Evolutionary conservation across 2,888 invertebrate genomes (phyloP), one percentile per base, ranked within the genome.

Genomic region (Argyra leucocephala): DNA sequence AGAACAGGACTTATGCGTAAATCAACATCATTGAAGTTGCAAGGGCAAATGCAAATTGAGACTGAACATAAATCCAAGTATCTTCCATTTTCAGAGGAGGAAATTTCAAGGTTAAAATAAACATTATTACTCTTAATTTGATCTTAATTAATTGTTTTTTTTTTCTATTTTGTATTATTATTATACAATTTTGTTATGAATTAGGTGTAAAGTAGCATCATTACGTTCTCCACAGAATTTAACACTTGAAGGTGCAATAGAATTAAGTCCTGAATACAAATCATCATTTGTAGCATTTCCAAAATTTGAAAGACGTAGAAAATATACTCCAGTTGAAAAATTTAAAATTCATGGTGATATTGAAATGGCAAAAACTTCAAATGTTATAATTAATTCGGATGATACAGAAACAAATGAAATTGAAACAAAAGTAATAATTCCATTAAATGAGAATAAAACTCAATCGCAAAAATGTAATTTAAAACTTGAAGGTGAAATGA

Each of bases 31-130:
- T 70, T 80, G 68, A 76, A 72, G 61, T 70, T 79, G 68, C 78
- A 77, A 68, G 80, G 78, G 69, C 73, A 73, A 66, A 79, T 80
- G 77, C 74, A 74, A 67, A 72, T 74, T 64, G 69, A 72, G 67
- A 74, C 78, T 64, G 79, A 79, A 70, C 76, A 77, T 66, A 77
- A 74, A 72, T 76, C 76, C 63, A 74, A 76, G 68, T 79, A 74
- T 73, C 76, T 75, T 70, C 75, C 75, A 74, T 80, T 72, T 67
- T 73, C 75, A n/a, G 72, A 76, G 60, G 75, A 76, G 68, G 77
- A 78, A 69, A 73, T 74, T 64, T 69, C 71, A 70, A 76, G 73
- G 78, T 78, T n/a, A n/a, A n/a, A n/a, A n/a, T n/a, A 67, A n/a
- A 22, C 58, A 22, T 58, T 22, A 21, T 22, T 58, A 57, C 7